Conservation (phyloP, 2,113 vertebrate genomes). For the Eolophus roseicapilla region DNA sequence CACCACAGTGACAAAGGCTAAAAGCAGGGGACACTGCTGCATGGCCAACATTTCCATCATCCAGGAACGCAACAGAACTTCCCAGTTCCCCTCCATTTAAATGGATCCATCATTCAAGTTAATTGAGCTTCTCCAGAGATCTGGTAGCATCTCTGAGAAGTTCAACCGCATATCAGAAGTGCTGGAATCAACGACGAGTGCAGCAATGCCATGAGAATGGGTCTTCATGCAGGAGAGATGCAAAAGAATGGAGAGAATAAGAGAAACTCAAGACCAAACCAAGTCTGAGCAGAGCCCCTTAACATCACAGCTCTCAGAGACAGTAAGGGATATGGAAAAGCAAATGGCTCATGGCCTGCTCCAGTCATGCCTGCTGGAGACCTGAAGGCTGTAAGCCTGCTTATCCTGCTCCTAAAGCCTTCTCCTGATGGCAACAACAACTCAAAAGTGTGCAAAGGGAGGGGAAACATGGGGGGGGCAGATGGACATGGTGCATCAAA, state of each 20-base stretch:
- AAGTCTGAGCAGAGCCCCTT: not conserved
- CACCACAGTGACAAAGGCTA: not conserved
- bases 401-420: not conserved
- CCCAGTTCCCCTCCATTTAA: not conserved
- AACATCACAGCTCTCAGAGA: not conserved
- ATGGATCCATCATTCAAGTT: not conserved
- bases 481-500: not conserved
- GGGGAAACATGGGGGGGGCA: not conserved
- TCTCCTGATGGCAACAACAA: not conserved
- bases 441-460: not conserved
- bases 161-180: not conserved
- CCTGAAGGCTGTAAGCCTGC: not conserved
- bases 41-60: accelerated
- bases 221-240: not conserved
- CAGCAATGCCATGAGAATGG: not conserved
- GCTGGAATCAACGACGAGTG: accelerated
- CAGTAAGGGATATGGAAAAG: not conserved
- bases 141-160: not conserved
- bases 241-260: not conserved
- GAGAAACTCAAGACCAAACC: not conserved
- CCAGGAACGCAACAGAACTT: not conserved
- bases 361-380: not conserved
- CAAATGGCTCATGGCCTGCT: not conserved
- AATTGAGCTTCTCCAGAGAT: not conserved
- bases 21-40: not conserved